Evolutionary conservation across 2,888 invertebrate species (phyloP), one percentile per base, ranked within the genome.

Genomic region (Epinotia bilunana): DNA sequence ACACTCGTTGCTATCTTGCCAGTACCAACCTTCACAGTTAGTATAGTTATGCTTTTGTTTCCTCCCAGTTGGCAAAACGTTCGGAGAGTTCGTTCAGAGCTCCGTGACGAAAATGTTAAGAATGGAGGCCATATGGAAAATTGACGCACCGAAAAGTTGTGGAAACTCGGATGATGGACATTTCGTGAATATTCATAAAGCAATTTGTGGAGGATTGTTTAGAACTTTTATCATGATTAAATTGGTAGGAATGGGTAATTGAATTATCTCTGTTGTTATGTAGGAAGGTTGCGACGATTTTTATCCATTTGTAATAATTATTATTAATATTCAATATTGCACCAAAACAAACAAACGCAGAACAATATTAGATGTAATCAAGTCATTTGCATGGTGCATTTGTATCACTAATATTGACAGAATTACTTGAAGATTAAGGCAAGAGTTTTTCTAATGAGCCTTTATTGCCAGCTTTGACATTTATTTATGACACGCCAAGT

Each of bases 1-100:
- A 79, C 77, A 77, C 78, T 71, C 72, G 82, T 79, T 81, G 80
- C 82, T 82, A 80, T 80, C 64, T 71, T 58, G 72, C 49, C 58
- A 72, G 43, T 23, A 43, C 67, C 39, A 61, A 60, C 55, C 68
- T 70, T 49, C 58, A 74, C 60, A 65, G 72, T 63, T 67, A 70
- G 76, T 78, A 77, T 77, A 73, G 20, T 49, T 62, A 64, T 62
- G 69, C 77, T 74, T 78, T 77, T 62, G 57, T 49, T 58, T 64
- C 64, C 69, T 74, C 63, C 28, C 43, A 63, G 69, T 49, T 49
- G 57, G 74, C 64, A 39, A 57, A 62, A 69, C 33, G 46, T 73
- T 67, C 39, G 33, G 53, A 68, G 28, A n/a, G n/a, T n/a, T n/a
- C n/a, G n/a, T n/a, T 64, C 53, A 23, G 62, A 58, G 49, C 57